Evolutionary conservation across 2,113 vertebrate species (phyloP).

Genomic region (Danio rerio): DNA sequence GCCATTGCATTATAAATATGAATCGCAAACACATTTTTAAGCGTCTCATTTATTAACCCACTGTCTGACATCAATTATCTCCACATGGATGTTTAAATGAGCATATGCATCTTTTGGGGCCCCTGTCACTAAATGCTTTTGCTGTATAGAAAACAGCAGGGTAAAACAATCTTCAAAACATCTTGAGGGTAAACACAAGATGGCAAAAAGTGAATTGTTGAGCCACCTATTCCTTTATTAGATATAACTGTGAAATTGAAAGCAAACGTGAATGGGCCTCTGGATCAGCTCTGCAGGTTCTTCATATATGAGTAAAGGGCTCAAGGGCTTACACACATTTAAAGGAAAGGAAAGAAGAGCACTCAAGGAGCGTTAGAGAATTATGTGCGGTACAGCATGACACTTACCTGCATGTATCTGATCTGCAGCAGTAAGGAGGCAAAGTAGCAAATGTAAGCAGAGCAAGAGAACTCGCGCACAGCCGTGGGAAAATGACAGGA

Average conservation of each 20-base stretch:
- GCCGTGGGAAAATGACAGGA: constrained; percentile 49
- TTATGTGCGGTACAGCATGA: constrained; percentile 53
- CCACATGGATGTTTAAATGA: no score
- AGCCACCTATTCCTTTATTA: background rate
- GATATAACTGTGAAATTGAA: background rate
- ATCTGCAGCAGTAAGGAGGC: constrained; percentile 88
- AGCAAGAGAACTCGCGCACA: constrained; percentile 44
- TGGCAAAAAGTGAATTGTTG: background rate
- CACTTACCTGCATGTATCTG: constrained; percentile 95
- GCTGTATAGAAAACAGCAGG: background rate
- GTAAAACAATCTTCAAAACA: background rate
- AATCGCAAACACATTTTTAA: no score
- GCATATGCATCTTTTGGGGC: background rate
- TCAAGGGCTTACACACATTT: constrained; percentile 32
- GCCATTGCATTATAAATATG: no score
- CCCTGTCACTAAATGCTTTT: background rate
- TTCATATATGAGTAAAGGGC: background rate
- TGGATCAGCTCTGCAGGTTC: background rate
- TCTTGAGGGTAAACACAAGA: background rate
- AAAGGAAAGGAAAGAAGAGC: constrained; percentile 42
- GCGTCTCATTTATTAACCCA: no score
- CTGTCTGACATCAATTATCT: no score
- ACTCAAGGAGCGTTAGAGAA: constrained; percentile 51
- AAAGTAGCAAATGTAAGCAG: constrained; percentile 73
- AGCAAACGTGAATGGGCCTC: background rate